phyloP scores from a whole-genome alignment of 2,113 vertebrate genomes.

The Psammodynastes pulverulentus region DNA sequence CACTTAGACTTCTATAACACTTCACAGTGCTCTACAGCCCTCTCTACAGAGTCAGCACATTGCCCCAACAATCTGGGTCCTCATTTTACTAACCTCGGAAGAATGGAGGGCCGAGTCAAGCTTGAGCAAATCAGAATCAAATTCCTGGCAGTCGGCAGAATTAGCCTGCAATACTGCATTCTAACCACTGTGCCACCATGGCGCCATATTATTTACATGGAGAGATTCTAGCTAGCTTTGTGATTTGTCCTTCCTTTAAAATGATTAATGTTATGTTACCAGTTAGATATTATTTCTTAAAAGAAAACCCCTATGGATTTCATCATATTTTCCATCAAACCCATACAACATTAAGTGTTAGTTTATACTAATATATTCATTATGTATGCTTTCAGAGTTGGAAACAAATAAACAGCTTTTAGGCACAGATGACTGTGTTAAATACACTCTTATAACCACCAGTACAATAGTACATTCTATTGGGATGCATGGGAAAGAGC shows the following conservation, averaged over 20 bases:
- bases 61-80: neutral
- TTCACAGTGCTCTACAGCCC: neutral
- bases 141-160: neutral
- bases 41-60: neutral
- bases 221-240: slow-evolving; percentile 1
- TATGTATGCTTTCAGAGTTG: neutral
- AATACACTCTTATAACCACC: neutral
- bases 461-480: neutral
- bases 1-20: neutral
- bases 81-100: neutral
- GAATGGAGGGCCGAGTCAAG: neutral
- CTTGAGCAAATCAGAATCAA: neutral
- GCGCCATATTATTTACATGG: neutral
- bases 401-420: neutral
- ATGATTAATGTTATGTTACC: neutral
- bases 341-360: neutral
- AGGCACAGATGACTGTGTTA: neutral
- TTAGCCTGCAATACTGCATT: neutral
- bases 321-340: neutral
- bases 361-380: neutral
- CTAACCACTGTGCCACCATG: neutral
- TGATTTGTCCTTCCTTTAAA: neutral
- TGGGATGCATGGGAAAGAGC: neutral
- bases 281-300: neutral
- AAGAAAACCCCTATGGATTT: neutral